Evolutionary conservation across 1,140 invertebrate species (phyloP), one percentile per base, ranked within the genome.

Genomic region (Teleopsis dalmanni): DNA sequence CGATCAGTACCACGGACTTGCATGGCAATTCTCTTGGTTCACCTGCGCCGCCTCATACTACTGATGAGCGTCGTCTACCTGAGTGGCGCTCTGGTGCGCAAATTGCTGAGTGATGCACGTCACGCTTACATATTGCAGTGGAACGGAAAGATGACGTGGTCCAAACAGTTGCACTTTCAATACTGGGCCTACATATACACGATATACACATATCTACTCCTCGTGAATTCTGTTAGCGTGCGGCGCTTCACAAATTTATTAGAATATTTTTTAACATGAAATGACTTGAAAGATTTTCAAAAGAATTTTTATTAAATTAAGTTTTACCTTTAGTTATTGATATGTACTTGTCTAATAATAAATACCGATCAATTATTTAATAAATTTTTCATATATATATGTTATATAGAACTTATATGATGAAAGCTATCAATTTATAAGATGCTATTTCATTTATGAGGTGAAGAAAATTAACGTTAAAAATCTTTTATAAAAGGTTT

Each of bases 161-260:
- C 58, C 55, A 52, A 59, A 60, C 57, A 59, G 18, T 21, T 61
- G 27, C 64, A 67, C 47, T 64, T 67, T 45, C 64, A 67, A n/a
- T 64, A 58, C 59, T 67, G 64, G 64, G 64, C 64, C n/a, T 67
- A 67, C 34, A 67, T 67, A 9, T 67, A 67, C 25, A 61, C 58
- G 13, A 60, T 58, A 16, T 67, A 67, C 23, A 48, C 56, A 11
- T 67, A 67, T 41, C 16, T 53, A 1, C 50, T 67, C 10, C 47
- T 66, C 21, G 53, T 65, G 19, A 67, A 67, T 51, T 66, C 62
- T 46, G 61, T 61, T 8, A 59, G 34, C 25, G 50, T 58, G 53
- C 55, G 58, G 2, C 56, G 59, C 10, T 41, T 66, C 5, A 66
- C 60, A 16, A 67, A 66, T 22, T 29, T 67, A 11, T 55, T 66